Evolutionary conservation across 1,140 invertebrate species (phyloP).

Genomic region (Elysia chlorotica): DNA sequence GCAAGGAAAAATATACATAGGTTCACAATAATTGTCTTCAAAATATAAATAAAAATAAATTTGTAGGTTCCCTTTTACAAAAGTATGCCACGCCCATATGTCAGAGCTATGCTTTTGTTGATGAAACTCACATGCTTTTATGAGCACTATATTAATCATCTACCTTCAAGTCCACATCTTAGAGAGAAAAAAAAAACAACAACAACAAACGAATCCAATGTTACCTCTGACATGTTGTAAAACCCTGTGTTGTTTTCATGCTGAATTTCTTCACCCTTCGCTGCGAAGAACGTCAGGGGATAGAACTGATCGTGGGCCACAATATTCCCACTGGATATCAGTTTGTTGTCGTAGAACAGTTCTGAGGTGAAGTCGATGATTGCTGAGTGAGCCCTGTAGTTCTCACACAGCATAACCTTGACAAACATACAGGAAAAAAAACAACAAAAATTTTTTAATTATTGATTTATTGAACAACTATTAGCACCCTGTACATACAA

Average conservation of each 20-base stretch:
- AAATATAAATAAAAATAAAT: too few species aligned
- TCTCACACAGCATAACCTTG: constrained; percentile 78
- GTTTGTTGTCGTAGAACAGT: constrained; percentile 80
- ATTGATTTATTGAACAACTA: neutral
- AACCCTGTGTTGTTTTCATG: constrained; percentile 83
- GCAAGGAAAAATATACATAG: too few species aligned
- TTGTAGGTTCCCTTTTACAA: too few species aligned
- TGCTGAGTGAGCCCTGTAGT: constrained; percentile 83
- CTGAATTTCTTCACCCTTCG: constrained; percentile 74
- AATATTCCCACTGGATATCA: constrained; percentile 74
- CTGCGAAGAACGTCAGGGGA: constrained; percentile 83
- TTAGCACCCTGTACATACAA: neutral
- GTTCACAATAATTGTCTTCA: too few species aligned
- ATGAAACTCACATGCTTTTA: too few species aligned
- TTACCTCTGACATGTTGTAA: constrained; percentile 82
- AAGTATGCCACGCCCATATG: too few species aligned
- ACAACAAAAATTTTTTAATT: neutral
- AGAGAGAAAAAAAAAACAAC: too few species aligned
- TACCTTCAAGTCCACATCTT: too few species aligned
- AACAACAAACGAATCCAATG: too few species aligned
- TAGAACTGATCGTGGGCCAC: constrained; percentile 72
- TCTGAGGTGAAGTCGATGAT: constrained; percentile 83
- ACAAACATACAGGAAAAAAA: neutral
- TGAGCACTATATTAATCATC: too few species aligned
- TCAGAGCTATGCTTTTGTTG: too few species aligned